Percentiles rank a stretch among this genome's conserved stretches.
These are phyloP conservation scores for Seira sanloemensis DNA, from an alignment of 2,888 invertebrate genomes.

Conservation along the genomic window DNA sequence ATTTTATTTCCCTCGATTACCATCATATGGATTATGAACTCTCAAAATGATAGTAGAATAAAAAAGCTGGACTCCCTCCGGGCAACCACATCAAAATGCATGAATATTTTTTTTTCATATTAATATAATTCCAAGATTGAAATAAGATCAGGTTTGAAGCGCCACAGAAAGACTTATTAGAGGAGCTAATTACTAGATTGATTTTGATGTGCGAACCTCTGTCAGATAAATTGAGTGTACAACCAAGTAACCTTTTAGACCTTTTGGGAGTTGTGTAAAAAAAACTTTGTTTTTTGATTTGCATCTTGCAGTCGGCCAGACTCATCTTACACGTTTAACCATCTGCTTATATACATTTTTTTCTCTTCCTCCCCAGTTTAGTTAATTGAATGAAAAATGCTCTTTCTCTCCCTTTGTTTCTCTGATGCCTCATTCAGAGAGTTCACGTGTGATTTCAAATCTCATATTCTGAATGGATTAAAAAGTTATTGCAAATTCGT, in stretches of 20 bases:
- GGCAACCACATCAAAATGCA: conserved; percentile 45
- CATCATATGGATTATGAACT: conserved; percentile 17
- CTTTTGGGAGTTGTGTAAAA: too few species aligned
- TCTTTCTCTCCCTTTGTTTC: too few species aligned
- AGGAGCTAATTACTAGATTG: conserved; percentile 59
- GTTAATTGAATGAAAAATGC: conserved; percentile 12
- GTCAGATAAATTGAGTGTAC: conserved; percentile 20
- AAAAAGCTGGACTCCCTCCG: conserved; percentile 56
- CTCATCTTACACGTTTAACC: conserved; percentile 4
- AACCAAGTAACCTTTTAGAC: neutral
- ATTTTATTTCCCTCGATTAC: conserved; percentile 29
- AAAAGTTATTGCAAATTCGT: too few species aligned
- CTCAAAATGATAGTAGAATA: neutral
- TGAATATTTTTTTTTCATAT: conserved; percentile 45
- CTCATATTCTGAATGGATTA: too few species aligned
- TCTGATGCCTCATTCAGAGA: too few species aligned
- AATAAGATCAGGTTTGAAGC: conserved; percentile 17
- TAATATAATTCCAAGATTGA: conserved; percentile 3
- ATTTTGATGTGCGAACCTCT: conserved; percentile 57
- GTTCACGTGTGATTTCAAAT: too few species aligned
- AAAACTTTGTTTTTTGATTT: too few species aligned
- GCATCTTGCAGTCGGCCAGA: too few species aligned
- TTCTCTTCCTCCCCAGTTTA: neutral
- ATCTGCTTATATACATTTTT: neutral
- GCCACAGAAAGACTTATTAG: conserved; percentile 28